Percentiles rank a stretch among this genome's conserved stretches.
Evolutionary conservation across 2,113 vertebrate genomes (phyloP).

Genomic region (Salvator merianae): DNA sequence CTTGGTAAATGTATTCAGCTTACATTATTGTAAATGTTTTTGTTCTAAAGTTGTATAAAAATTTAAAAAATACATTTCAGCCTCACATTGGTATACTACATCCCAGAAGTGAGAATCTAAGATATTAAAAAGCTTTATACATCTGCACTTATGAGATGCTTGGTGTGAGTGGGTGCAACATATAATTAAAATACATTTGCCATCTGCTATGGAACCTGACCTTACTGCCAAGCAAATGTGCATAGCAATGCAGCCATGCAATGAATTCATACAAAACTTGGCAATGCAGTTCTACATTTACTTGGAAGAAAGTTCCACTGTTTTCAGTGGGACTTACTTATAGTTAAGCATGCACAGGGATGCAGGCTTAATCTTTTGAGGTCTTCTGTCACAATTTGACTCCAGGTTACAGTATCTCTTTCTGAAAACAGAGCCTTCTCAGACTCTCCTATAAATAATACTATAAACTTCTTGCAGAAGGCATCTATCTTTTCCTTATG

Average conservation of each 20-base stretch:
- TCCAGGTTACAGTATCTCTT: neutral
- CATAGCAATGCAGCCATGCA: neutral
- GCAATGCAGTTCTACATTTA: neutral
- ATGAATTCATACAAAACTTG: neutral
- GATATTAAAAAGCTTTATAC: neutral
- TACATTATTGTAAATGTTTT: neutral
- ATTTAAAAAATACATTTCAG: neutral
- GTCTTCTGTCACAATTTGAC: neutral
- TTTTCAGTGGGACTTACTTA: neutral
- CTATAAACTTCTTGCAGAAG: neutral
- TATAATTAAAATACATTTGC: neutral
- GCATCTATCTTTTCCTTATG: neutral
- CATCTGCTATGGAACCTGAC: neutral
- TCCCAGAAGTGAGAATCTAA: neutral
- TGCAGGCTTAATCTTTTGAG: neutral
- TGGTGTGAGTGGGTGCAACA: neutral
- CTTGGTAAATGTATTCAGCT: neutral
- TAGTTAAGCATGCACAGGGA: neutral
- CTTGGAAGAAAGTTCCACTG: neutral
- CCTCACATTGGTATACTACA: fast-evolving
- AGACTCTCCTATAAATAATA: too few species aligned
- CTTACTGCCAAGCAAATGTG: neutral
- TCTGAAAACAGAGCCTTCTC: neutral
- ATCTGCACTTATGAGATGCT: constrained; percentile 3
- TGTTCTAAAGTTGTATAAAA: neutral